Base-by-base conservation (phyloP, 2,113 vertebrate genomes). In the Melanotaenia duboulayi region DNA sequence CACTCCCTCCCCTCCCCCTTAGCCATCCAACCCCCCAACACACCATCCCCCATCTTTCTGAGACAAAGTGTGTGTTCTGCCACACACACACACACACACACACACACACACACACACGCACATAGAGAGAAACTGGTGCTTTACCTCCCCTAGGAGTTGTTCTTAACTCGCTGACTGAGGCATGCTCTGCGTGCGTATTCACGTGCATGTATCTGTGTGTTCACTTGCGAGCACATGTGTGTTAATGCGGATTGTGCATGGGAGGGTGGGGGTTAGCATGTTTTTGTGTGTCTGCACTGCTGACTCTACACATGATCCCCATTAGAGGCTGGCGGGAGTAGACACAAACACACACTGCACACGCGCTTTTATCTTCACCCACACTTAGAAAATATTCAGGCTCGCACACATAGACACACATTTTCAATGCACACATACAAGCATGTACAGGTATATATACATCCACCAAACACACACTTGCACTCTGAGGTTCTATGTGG, bases 301-400 rank as follows among this genome's bases (percentile, higher is more conserved):
- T 92, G 91, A 92, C 88, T 92, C 89, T 91, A 94, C 93, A 94
- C 91, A 92, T 93, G 94, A 93, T 93, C 90, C 87, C 89, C 89
- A 93, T 94, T 94, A 93, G 82, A 85, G 87, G 84, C 91, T 90
- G 85, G 84, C 83, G 82, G 86, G 89, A 90, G 83, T 65, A 89
- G 65, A 84, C 69, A 79, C 76, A 84, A 86, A 85, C 76, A 75
- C 72, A 65, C 49, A 78, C 67, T 39, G 50, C 60, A 71, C 44
- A 60, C 14, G 14, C 69, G 61, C 76, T 65, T 74, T 63, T 42
- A 82, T 65, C 35, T 82, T 65, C 65, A 68, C 79, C 16, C 61
- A 56, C 25, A 68, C 19, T 55, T 20, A 65, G 42, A 65, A 24
- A 39, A 14, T n/a, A 62, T 40, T 14, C 42, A 59, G 20, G 40